Evolutionary conservation across 2,113 vertebrate species (phyloP).

Genomic region (Xerus inauris): DNA sequence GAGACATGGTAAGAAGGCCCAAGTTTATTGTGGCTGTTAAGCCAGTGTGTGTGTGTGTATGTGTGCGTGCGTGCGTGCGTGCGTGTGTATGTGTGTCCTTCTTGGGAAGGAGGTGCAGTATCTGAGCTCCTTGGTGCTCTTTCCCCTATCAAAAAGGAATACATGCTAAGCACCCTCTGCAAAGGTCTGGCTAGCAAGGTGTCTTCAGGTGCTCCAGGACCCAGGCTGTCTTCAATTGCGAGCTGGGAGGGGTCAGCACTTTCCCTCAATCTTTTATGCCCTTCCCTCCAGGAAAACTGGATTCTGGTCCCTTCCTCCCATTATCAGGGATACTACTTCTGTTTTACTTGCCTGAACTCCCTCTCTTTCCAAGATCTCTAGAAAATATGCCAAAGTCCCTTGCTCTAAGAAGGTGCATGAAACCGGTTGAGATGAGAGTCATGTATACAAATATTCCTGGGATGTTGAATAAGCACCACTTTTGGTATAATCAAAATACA

Average conservation of each 20-base stretch:
- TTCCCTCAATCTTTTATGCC: background rate
- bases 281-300: background rate
- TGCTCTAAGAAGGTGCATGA: background rate
- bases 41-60: background rate
- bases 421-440: background rate
- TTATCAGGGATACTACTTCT: background rate
- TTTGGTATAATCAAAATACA: background rate
- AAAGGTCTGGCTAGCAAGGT: background rate
- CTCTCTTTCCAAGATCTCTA: background rate
- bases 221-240: background rate
- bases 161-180: background rate
- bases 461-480: background rate
- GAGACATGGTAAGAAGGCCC: background rate
- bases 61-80: background rate
- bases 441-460: background rate
- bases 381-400: background rate
- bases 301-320: background rate
- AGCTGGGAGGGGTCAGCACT: background rate
- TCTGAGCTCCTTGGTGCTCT: background rate
- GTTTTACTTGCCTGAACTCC: background rate
- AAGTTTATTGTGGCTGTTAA: background rate
- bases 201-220: background rate
- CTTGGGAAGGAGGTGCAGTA: background rate
- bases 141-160: background rate
- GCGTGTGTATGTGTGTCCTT: background rate